phyloP scores from a whole-genome alignment of 2,888 invertebrate species.

The Lacanobia oleracea region DNA sequence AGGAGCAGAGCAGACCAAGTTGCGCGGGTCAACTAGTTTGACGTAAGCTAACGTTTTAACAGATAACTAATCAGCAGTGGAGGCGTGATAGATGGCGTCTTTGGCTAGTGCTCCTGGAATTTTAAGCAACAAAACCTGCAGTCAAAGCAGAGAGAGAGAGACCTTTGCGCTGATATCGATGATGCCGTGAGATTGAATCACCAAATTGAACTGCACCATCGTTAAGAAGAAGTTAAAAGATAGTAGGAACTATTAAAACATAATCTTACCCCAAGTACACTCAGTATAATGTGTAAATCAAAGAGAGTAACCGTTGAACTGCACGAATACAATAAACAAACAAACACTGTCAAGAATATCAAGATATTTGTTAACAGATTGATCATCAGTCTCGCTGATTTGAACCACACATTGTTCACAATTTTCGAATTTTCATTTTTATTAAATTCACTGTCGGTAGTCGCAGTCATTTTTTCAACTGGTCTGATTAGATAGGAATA shows the following conservation, averaged over 20 bases:
- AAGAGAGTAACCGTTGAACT: constrained; percentile 54
- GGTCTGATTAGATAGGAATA: constrained; percentile 3
- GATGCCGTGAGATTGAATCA: no score
- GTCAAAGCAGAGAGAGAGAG: no score
- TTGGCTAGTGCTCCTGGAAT: no score
- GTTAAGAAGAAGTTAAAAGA: neutral
- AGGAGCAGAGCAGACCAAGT: no score
- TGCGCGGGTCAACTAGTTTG: no score
- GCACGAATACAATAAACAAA: constrained; percentile 70
- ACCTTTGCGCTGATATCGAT: no score
- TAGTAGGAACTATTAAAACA: neutral
- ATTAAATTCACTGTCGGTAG: constrained; percentile 23
- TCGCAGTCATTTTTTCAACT: constrained; percentile 53
- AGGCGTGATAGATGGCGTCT: no score
- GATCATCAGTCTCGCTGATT: constrained; percentile 64
- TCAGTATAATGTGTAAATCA: constrained; percentile 71
- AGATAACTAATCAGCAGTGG: no score
- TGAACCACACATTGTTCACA: constrained; percentile 53
- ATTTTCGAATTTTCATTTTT: constrained; percentile 20
- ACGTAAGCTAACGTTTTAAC: no score
- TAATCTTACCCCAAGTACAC: constrained; percentile 75
- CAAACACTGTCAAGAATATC: constrained; percentile 69
- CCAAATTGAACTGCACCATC: neutral
- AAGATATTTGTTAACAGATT: constrained; percentile 70
- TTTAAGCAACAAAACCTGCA: no score